Evolutionary conservation across 2,113 vertebrate genomes (phyloP).

Genomic region (Nymphicus hollandicus): DNA sequence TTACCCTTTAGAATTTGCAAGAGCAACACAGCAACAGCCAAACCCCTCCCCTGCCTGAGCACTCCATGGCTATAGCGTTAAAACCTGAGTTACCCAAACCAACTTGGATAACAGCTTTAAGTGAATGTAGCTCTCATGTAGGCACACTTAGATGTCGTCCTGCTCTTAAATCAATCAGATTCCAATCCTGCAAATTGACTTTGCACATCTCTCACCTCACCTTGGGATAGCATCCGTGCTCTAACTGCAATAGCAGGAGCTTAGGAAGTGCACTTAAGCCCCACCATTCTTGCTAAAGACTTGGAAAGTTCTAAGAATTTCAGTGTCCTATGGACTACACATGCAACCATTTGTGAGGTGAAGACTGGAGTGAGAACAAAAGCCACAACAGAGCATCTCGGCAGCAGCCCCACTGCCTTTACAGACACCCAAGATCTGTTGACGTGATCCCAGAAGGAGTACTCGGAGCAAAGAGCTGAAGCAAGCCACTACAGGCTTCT

Average conservation of each 20-base stretch:
- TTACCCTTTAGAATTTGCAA: not conserved
- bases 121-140: not conserved
- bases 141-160: not conserved
- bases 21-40: not conserved
- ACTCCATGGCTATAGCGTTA: fast-evolving
- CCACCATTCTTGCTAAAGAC: not conserved
- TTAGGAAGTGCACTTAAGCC: not conserved
- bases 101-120: fast-evolving
- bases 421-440: not conserved
- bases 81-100: no score
- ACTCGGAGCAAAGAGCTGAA: not conserved
- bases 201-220: not conserved
- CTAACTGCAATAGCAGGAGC: not conserved
- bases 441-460: not conserved
- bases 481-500: not conserved
- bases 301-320: not conserved
- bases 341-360: not conserved
- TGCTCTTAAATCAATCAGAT: not conserved
- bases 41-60: fast-evolving
- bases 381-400: not conserved
- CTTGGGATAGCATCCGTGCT: not conserved
- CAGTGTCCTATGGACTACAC: not conserved
- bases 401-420: fast-evolving
- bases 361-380: not conserved
- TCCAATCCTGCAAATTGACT: not conserved